These are phyloP conservation scores for Poeciliopsis prolifica DNA, from an alignment of 2,113 vertebrate species.

Conservation along the genomic window DNA sequence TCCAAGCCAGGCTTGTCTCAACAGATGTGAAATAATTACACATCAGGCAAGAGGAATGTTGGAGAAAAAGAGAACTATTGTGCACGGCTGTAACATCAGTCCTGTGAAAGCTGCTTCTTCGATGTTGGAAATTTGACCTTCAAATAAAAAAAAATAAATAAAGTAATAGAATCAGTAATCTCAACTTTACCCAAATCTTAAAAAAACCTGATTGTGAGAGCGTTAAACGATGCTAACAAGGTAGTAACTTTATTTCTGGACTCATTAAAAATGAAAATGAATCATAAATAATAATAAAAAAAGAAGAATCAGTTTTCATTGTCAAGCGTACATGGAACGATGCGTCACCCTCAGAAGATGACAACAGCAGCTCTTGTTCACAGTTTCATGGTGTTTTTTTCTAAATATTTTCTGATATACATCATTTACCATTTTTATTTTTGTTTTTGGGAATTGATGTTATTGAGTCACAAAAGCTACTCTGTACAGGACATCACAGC, in stretches of 20 bases:
- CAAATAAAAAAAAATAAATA: not conserved
- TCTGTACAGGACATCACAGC: not conserved
- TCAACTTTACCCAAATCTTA: not conserved
- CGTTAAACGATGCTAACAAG: not conserved
- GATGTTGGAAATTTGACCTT: slow-evolving; percentile 1
- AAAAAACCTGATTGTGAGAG: not conserved
- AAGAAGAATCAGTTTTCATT: not conserved
- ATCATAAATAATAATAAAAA: not conserved
- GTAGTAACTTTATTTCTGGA: not conserved
- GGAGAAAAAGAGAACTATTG: slow-evolving; percentile 44
- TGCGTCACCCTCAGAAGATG: not conserved
- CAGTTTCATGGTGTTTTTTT: slow-evolving; percentile 1
- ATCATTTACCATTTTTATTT: too few relatives aligned
- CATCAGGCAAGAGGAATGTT: slow-evolving; percentile 66
- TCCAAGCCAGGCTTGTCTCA: slow-evolving; percentile 53
- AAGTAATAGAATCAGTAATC: not conserved
- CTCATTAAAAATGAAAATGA: slow-evolving; percentile 7
- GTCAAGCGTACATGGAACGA: not conserved
- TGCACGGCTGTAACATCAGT: slow-evolving; percentile 1
- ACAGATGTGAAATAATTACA: slow-evolving; percentile 50
- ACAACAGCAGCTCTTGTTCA: slow-evolving; percentile 27
- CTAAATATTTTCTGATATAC: not conserved
- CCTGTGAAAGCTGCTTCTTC: slow-evolving; percentile 18
- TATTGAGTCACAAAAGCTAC: slow-evolving; percentile 1
- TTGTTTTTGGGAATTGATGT: not conserved